Evolutionary conservation across 2,797 vertebrate species (phyloP).

Genomic region (Hydrophis major): DNA sequence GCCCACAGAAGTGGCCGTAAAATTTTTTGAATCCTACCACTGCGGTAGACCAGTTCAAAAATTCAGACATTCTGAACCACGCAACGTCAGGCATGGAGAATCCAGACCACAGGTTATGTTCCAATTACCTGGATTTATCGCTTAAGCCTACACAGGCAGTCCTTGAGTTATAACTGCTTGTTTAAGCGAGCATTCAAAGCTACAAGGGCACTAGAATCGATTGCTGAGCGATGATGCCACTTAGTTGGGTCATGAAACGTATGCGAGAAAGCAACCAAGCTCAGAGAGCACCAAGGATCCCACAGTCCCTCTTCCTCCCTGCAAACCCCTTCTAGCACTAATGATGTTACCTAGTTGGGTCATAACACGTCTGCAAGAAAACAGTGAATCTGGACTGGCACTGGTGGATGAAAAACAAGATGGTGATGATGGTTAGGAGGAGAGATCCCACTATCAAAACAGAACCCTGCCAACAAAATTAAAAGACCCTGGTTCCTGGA

Average conservation of each 20-base stretch:
- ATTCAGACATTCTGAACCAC: not conserved
- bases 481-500: too few species aligned
- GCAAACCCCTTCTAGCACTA: too few species aligned
- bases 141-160: not conserved
- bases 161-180: not conserved
- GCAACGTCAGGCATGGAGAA: not conserved
- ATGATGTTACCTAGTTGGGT: too few species aligned
- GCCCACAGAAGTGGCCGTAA: too few species aligned
- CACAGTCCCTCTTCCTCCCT: too few species aligned
- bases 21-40: too few species aligned
- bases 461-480: too few species aligned
- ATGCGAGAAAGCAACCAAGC: too few species aligned
- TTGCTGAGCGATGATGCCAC: not conserved
- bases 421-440: conserved; percentile 35
- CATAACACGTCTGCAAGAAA: too few species aligned
- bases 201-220: not conserved
- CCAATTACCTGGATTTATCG: not conserved
- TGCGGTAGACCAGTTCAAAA: not conserved
- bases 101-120: not conserved
- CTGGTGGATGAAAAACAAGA: conserved; percentile 40
- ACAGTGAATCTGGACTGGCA: conserved; percentile 10
- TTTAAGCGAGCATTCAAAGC: not conserved
- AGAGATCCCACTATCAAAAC: conserved; percentile 32
- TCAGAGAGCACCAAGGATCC: too few species aligned
- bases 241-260: not conserved